phyloP scores from a whole-genome alignment of 2,888 invertebrate genomes.

The Heteromyza rotundicornis region DNA sequence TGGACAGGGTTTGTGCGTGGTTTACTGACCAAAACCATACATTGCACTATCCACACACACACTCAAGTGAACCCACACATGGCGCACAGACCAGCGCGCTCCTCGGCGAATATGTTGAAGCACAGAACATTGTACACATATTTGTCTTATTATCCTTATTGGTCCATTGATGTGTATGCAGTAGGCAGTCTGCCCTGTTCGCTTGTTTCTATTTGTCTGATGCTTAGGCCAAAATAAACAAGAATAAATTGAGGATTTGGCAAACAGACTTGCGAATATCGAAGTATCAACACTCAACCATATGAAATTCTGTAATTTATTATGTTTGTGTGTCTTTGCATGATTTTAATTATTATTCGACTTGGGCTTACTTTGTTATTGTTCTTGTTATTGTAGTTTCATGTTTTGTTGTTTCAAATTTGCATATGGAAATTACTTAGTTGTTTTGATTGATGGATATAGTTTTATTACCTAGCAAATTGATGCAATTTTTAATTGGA shows the following conservation, averaged over 20 bases:
- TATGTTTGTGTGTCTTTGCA: not conserved
- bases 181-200: slow-evolving; percentile 1
- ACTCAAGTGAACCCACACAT: not conserved
- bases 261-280: slow-evolving; percentile 23
- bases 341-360: no score
- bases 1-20: slow-evolving; percentile 5
- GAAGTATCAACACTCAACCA: slow-evolving; percentile 16
- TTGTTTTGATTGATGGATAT: no score
- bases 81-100: not conserved
- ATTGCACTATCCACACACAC: not conserved
- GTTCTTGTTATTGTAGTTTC: no score
- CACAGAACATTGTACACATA: slow-evolving; percentile 3
- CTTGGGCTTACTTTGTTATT: no score
- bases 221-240: slow-evolving; percentile 23
- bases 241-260: slow-evolving; percentile 26
- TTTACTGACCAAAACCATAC: not conserved
- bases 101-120: not conserved
- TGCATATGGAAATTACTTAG: no score
- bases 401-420: no score
- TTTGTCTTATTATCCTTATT: slow-evolving; percentile 21
- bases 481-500: no score
- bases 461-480: no score
- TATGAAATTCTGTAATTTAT: slow-evolving; percentile 4
- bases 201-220: not conserved
- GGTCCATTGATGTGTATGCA: no score